Evolutionary conservation across 2,113 vertebrate species (phyloP), one percentile per base, ranked within the genome.

Genomic region (Oreochromis spilurus): DNA sequence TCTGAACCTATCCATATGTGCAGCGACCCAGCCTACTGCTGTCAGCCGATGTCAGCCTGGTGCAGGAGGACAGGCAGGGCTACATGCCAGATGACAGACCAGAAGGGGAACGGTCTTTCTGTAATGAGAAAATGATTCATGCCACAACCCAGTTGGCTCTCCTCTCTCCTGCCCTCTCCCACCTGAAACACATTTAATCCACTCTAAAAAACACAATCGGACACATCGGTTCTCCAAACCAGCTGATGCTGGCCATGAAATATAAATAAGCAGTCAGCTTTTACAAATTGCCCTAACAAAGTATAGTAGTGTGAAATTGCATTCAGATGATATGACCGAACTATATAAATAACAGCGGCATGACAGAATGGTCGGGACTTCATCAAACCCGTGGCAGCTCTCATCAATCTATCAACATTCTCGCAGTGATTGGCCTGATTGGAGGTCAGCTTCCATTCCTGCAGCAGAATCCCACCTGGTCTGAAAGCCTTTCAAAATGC

Each of bases 91-190:
- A 88, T 45, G n/a, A 81, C 57, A 84, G 65, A 92, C 72, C 45
- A 50, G 38, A 75, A 45, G 87, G 84, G 72, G 84, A 93, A 94
- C 21, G 58, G 72, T 81, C 79, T 38, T 65, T 65, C 84, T 78
- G 58, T 93, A 94, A 94, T 93, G 89, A 94, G 91, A 95, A 94
- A 96, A 95, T 93, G 84, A 95, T 93, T 92, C 89, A 88, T 50
- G 79, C 82, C 89, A 53, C 85, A 88, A 84, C 83, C 78, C 75
- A 67, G 80, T 87, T 91, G 85, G 87, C 88, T 91, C 80, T 87
- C 72, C 55, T 92, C 80, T 85, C 77, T 67, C 57, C 79, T 78
- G 52, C 83, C 79, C 82, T 77, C 91, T 89, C 84, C 81, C 93
- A 96, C 90, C 94, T 95, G 94, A 96, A 95, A 89, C 82, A 72